A percentile compares a stretch with the other conserved stretches of the same genome.
Conservation (phyloP, 2,113 vertebrate genomes). For the Rana temporaria region DNA sequence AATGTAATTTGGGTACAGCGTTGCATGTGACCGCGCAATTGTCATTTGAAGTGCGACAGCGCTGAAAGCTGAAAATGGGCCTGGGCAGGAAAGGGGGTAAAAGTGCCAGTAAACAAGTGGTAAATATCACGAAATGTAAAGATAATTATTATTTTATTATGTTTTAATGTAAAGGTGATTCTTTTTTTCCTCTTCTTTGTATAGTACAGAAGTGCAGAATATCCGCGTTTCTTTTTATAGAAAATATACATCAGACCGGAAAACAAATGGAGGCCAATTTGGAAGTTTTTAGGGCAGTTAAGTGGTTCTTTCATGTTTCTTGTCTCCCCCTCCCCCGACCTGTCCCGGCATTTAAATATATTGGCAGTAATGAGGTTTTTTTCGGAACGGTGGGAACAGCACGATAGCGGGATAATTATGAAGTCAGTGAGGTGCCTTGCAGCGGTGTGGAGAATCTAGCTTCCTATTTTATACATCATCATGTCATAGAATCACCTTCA, state of each 20-base stretch:
- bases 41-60: no score
- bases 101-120: no score
- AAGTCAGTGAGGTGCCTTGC: constrained; percentile 10
- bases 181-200: no score
- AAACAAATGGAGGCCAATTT: constrained; percentile 7
- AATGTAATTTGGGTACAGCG: no score
- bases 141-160: no score
- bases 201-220: no score
- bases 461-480: not conserved
- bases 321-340: not conserved
- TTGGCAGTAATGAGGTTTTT: not conserved
- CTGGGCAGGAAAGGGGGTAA: no score
- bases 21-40: no score
- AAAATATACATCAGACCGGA: not conserved
- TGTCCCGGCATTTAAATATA: constrained; percentile 18
- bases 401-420: constrained; percentile 16
- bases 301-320: not conserved
- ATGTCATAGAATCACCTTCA: not conserved
- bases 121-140: no score
- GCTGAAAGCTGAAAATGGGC: no score
- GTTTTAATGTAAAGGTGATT: no score
- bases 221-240: not conserved
- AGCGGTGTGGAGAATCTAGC: not conserved
- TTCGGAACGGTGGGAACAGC: not conserved
- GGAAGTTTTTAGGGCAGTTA: not conserved